Percentiles rank a stretch among this genome's conserved stretches.
These are phyloP conservation scores for Spatulosminthurus flaviceps DNA, from an alignment of 2,888 invertebrate genomes.

Conservation along the genomic window DNA sequence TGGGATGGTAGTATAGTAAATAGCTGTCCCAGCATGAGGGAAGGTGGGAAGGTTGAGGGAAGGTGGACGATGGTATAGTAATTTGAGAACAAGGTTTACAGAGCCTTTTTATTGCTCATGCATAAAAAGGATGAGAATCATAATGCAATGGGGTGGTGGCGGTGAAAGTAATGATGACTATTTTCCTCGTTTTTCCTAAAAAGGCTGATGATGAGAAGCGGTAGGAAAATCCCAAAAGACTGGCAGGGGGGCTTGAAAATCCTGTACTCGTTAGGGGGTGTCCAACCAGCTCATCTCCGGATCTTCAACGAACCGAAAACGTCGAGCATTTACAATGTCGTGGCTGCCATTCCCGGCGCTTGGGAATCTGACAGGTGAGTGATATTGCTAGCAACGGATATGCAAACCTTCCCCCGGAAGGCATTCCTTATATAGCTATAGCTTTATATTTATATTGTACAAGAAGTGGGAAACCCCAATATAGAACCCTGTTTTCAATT, in stretches of 20 bases:
- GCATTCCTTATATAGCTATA: too few species aligned
- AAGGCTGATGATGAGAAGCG: slow-evolving; percentile 58
- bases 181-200: slow-evolving; percentile 4
- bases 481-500: too few species aligned
- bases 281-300: slow-evolving; percentile 57
- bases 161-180: background rate
- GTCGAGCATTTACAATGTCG: slow-evolving; percentile 60
- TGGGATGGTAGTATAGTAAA: too few species aligned
- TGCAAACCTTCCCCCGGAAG: background rate
- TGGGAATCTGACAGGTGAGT: slow-evolving; percentile 63
- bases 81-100: too few species aligned
- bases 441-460: too few species aligned
- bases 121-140: background rate
- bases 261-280: slow-evolving; percentile 54
- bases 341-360: slow-evolving; percentile 62
- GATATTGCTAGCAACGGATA: background rate
- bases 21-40: background rate
- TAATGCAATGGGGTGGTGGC: background rate
- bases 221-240: slow-evolving; percentile 50
- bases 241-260: slow-evolving; percentile 61
- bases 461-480: too few species aligned
- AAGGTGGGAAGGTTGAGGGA: background rate
- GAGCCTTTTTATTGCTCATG: background rate
- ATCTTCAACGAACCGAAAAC: slow-evolving; percentile 60
- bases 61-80: background rate